Base-by-base conservation (phyloP, 2,797 vertebrate genomes). In the Siniperca scherzeri region DNA sequence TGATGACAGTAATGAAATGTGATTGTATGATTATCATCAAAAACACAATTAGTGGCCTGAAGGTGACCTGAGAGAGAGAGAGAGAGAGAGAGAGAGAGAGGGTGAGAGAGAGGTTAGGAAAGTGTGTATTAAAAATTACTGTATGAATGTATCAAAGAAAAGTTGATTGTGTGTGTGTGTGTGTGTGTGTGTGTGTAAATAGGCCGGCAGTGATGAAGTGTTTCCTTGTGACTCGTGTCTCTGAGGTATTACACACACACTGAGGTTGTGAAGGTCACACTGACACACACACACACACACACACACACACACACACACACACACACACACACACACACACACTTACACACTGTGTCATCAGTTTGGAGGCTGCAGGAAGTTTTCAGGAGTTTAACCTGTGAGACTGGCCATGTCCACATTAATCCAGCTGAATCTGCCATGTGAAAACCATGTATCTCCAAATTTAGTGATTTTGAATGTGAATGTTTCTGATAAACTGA, bases 191-290 rank as follows among this genome's bases (percentile, higher is more conserved):
- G 82, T 84, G 81, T 60, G 62, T 86, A 92, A 88, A 88, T 92
- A 86, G 92, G 92, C 67, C 79, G 19, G 84, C 87, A 88, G 83
- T 92, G 90, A 91, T 92, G 83, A 88, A 90, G 80, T 88, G 90
- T 83, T 78, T 85, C 71, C 74, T 81, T 1, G 38, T 10, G 3
- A 85, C 80, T 89, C 44, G 19, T 78, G 83, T 93, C 90, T 91
- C 88, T 65, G 69, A 86, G 84, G 91, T 89, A 89, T 86, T 74
- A 70, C 67, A 80, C 74, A 60, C 76, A 50, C 68, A 73, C 80
- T 42, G 22, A 74, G 71, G 77, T 77, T 82, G 64, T 72, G 66
- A 89, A 87, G 87, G 83, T 84, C 83, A 65, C 67, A 50, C 70
- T 55, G 57, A 74, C 77, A 79, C 61, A 77, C 68, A 53, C 22